Conservation (phyloP, 1,140 invertebrate species). For the Calliopsis andreniformis region DNA sequence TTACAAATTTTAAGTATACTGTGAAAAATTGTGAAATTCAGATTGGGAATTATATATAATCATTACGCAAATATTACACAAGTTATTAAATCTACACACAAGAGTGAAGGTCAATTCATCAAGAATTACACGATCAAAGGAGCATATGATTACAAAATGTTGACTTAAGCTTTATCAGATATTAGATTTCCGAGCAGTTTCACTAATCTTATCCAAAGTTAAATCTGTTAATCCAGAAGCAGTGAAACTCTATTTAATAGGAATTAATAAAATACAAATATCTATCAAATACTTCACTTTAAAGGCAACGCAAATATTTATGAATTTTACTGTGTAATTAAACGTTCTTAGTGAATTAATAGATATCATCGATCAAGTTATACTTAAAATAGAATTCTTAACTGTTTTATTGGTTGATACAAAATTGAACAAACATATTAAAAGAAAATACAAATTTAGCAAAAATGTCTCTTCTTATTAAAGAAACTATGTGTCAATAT, state of each 20-base stretch:
- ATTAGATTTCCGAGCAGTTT: not conserved
- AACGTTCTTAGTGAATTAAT: not conserved
- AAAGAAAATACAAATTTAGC: no score
- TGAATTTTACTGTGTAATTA: not conserved
- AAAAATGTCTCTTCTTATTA: no score
- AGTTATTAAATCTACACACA: no score
- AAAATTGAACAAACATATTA: no score
- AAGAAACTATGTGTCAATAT: no score
- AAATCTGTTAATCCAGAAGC: slow-evolving; percentile 5
- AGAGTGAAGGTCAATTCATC: no score
- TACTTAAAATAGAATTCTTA: slow-evolving; percentile 4
- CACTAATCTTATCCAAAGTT: slow-evolving; percentile 13
- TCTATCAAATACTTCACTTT: not conserved
- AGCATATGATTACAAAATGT: not conserved
- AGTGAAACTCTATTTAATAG: not conserved
- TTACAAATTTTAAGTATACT: no score
- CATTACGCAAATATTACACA: no score
- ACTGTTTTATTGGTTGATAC: no score
- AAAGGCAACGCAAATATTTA: not conserved
- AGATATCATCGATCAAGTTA: slow-evolving; percentile 40
- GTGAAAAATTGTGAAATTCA: no score
- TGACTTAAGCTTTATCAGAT: not conserved
- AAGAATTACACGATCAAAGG: not conserved
- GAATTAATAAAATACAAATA: not conserved
- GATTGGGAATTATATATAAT: no score